Evolutionary conservation across 1,140 invertebrate species (phyloP).

Genomic region (Danaus plexippus): DNA sequence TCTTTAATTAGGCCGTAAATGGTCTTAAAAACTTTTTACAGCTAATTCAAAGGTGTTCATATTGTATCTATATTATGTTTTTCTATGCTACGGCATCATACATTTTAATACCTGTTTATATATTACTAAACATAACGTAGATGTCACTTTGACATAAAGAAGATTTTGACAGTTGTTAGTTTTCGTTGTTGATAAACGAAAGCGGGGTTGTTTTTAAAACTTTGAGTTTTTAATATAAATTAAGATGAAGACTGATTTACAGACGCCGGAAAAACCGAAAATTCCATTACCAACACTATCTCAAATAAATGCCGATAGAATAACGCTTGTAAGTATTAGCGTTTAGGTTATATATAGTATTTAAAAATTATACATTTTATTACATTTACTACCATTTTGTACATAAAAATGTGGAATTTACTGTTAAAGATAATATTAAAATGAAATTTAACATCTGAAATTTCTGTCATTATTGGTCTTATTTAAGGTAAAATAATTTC

Average conservation of each 20-base stretch:
- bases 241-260: slow-evolving; percentile 50
- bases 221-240: slow-evolving; percentile 10
- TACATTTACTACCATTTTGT: too few species aligned
- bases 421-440: too few species aligned
- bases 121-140: slow-evolving; percentile 11
- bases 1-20: too few species aligned
- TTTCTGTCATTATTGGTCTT: too few species aligned
- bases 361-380: too few species aligned
- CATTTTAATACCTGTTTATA: background rate
- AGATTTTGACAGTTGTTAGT: slow-evolving; percentile 15
- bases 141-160: slow-evolving; percentile 21
- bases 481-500: too few species aligned
- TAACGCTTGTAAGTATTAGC: slow-evolving; percentile 78
- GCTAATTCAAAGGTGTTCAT: too few species aligned
- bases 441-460: too few species aligned
- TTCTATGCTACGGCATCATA: too few species aligned
- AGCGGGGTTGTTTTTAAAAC: slow-evolving; percentile 10
- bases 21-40: too few species aligned
- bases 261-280: slow-evolving; percentile 68
- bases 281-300: slow-evolving; percentile 82
- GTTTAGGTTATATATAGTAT: slow-evolving; percentile 43
- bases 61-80: too few species aligned
- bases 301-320: slow-evolving; percentile 86
- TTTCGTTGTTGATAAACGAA: slow-evolving; percentile 25
- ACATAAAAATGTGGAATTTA: too few species aligned